These are phyloP conservation scores for Eurystomus gularis DNA, from an alignment of 2,113 vertebrate genomes.

Conservation along the genomic window DNA sequence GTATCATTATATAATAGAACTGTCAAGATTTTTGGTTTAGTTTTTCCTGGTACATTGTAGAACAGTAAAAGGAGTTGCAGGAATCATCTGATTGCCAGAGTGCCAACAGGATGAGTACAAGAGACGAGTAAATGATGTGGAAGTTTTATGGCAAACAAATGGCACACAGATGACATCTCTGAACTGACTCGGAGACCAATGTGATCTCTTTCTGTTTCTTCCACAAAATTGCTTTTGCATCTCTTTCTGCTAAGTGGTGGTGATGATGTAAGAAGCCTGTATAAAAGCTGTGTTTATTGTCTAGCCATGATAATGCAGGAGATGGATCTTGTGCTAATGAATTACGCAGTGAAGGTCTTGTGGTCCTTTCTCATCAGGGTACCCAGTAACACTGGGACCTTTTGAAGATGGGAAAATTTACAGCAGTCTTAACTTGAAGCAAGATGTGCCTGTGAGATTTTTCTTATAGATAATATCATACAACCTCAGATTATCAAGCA, in stretches of 20 bases:
- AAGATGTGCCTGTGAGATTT: background rate
- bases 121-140: background rate
- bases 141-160: background rate
- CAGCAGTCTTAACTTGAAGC: background rate
- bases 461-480: background rate
- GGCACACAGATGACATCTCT: background rate
- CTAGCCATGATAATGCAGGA: background rate
- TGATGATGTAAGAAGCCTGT: fast-evolving
- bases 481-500: background rate
- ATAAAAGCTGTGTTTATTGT: background rate
- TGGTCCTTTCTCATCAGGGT: background rate
- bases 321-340: background rate
- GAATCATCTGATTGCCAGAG: background rate
- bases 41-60: background rate
- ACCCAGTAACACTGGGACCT: background rate
- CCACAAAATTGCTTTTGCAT: background rate
- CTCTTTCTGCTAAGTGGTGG: background rate
- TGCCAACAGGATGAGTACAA: background rate
- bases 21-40: background rate
- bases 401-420: background rate
- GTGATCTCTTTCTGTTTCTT: background rate
- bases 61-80: background rate
- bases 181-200: background rate
- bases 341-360: background rate
- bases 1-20: background rate